Evolutionary conservation across 2,797 vertebrate genomes (phyloP).

Genomic region (Phoeniculus purpureus): DNA sequence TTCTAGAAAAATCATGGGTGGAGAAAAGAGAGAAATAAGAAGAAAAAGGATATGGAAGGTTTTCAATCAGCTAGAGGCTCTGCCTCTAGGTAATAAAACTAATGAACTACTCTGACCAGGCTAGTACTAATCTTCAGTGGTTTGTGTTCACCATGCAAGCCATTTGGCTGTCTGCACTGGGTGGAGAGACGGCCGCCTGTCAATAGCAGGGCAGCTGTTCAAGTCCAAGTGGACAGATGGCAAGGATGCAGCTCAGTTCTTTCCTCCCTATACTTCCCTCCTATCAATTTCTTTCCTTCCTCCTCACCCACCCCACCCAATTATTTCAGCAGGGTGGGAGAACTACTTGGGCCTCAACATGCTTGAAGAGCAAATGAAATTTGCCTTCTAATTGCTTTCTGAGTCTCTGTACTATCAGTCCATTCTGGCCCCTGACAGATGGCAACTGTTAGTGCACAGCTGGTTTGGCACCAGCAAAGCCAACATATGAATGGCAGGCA

Average conservation of each 20-base stretch:
- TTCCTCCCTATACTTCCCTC: background rate
- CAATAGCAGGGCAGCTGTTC: conserved; percentile 2
- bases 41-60: background rate
- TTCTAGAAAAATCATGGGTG: background rate
- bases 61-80: background rate
- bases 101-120: background rate
- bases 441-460: conserved; percentile 41
- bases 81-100: background rate
- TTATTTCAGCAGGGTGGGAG: fast-evolving
- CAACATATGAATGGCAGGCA: background rate
- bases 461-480: background rate
- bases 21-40: background rate
- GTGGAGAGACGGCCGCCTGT: background rate
- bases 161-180: background rate
- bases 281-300: background rate
- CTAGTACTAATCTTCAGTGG: background rate
- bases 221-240: conserved; percentile 1
- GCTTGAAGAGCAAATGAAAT: conserved; percentile 14
- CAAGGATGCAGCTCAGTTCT: background rate
- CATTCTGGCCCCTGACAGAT: background rate
- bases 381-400: background rate
- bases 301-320: fast-evolving
- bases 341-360: background rate
- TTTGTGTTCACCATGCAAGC: background rate
- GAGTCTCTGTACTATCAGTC: background rate